Evolutionary conservation across 2,113 vertebrate genomes (phyloP).

Genomic region (Bothrops jararaca): DNA sequence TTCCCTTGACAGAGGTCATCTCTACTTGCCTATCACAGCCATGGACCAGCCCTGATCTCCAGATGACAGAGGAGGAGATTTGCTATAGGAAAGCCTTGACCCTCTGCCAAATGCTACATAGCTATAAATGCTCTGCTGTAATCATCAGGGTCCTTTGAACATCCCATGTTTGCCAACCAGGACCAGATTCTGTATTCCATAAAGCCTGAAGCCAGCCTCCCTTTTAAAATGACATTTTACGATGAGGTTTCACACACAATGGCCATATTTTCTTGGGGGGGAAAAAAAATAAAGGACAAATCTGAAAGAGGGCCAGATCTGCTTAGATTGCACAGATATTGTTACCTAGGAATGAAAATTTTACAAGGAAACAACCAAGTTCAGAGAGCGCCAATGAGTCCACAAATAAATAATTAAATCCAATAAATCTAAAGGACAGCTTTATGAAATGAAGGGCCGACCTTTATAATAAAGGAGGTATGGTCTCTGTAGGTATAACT

Average conservation of each 20-base stretch:
- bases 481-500: neutral
- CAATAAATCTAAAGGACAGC: neutral
- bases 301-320: neutral
- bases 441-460: neutral
- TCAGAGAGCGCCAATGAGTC: neutral
- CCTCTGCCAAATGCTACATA: neutral
- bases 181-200: neutral
- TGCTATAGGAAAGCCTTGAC: neutral
- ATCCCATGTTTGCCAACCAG: neutral
- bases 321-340: neutral
- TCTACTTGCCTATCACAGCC: neutral
- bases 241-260: neutral
- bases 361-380: neutral
- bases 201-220: neutral
- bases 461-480: neutral
- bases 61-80: neutral
- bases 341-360: neutral
- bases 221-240: neutral
- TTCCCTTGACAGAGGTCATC: neutral
- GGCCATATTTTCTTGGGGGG: neutral
- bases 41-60: neutral
- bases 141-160: neutral
- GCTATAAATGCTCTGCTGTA: neutral
- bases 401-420: neutral
- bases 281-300: neutral